Percentiles rank a stretch among this genome's conserved stretches.
Conservation (phyloP, 2,113 vertebrate species). For the Dasyurus viverrinus region DNA sequence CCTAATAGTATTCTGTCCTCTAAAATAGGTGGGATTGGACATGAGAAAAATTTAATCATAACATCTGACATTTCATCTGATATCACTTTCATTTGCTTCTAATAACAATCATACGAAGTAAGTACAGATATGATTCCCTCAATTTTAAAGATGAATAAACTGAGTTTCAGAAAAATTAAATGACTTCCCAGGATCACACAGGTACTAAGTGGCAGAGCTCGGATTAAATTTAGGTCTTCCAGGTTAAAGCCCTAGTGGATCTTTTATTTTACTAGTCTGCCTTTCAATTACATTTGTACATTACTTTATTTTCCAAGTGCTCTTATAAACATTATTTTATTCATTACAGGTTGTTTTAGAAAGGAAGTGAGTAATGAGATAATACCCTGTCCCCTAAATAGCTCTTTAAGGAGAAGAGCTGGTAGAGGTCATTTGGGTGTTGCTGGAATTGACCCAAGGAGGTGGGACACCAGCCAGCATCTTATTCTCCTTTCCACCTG, state of each 20-base stretch:
- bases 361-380: background rate
- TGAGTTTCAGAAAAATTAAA: background rate
- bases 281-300: background rate
- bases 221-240: background rate
- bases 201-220: background rate
- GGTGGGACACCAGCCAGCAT: background rate
- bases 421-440: background rate
- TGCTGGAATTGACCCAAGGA: background rate
- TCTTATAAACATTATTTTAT: background rate
- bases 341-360: background rate
- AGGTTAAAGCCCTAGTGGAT: background rate
- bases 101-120: background rate
- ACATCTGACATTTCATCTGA: background rate
- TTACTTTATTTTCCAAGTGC: background rate
- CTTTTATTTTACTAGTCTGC: background rate
- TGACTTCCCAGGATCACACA: background rate
- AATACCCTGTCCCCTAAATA: background rate
- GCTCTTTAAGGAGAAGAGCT: background rate
- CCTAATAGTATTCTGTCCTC: background rate
- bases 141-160: background rate
- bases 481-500: background rate
- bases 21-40: background rate
- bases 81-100: background rate
- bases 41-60: background rate
- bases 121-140: background rate